Evolutionary conservation across 1,140 invertebrate species (phyloP).

Genomic region (Diorhabda carinulata): DNA sequence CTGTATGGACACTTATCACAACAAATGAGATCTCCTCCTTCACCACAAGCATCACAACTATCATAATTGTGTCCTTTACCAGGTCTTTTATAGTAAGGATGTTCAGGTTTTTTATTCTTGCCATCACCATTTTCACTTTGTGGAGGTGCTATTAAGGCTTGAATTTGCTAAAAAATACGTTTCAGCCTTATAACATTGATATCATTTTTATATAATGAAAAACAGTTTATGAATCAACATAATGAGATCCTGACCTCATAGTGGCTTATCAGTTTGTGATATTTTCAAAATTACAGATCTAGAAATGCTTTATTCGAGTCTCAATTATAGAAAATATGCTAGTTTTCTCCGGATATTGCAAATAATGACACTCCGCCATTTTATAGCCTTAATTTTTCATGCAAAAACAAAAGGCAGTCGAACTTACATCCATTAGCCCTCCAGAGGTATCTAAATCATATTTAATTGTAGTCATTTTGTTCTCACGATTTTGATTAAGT

Average conservation of each 20-base stretch:
- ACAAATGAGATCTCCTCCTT: constrained; percentile 92
- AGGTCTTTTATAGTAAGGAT: constrained; percentile 79
- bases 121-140: constrained; percentile 65
- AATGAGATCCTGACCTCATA: background rate
- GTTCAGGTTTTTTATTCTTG: constrained; percentile 61
- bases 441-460: constrained; percentile 62
- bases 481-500: background rate
- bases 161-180: constrained; percentile 68
- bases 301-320: background rate
- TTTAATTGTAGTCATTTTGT: constrained; percentile 50
- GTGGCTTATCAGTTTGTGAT: background rate
- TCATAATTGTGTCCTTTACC: constrained; percentile 91
- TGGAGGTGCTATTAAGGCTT: constrained; percentile 81
- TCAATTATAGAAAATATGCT: background rate
- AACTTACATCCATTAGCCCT: constrained; percentile 65
- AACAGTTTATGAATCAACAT: background rate
- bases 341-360: background rate
- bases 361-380: constrained; percentile 31
- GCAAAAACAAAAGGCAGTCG: constrained; percentile 19
- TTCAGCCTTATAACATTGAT: no score
- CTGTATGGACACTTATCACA: constrained; percentile 93
- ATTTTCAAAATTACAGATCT: background rate
- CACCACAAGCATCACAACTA: constrained; percentile 85
- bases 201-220: constrained; percentile 12
- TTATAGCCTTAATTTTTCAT: constrained; percentile 25